Base-by-base conservation (phyloP, 1,140 invertebrate species). In the Drosophila ambigua region DNA sequence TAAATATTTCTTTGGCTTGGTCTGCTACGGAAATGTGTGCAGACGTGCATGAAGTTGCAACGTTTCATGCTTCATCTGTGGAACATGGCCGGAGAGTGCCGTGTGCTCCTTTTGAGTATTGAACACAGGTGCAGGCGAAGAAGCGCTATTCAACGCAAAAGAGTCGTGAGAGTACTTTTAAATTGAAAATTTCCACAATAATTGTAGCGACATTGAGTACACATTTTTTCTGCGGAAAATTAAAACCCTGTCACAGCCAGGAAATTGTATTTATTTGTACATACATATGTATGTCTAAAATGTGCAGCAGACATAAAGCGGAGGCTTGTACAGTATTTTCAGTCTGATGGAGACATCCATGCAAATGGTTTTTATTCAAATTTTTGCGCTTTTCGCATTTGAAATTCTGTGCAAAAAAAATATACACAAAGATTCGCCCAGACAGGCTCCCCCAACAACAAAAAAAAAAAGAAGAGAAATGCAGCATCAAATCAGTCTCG, bases 321-420 rank as follows among this genome's bases (percentile, higher is more conserved):
- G 20, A 20, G 20, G 1, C 20, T 20, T 20, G 20, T 20, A 20
- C 20, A 20, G 20, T 20, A 20, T 20, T 20, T 20, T 20, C 20
- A 20, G 20, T 20, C 20, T 20, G 20, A 20, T 20, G 20, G 20
- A 67, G 66, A 83, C 80, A 83, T 65, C 61, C 72, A 87, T 87
- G 83, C 82, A 87, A 87, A 88, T 88, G 83, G 76, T 75, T 88
- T 87, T 88, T 88, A 88, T 88, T 88, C 68, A 88, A 83, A 88
- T 88, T 82, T 72, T 55, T 39, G 48, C 43, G 31, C 31, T 35
- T 59, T 57, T 44, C 82, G 78, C 78, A 87, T 87, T 76, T 79
- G 35, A 31, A 78, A 81, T 87, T 78, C 77, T 87, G 72, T 76
- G 75, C 60, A 72, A 52, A 77, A 49, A 50, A 44, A 51, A 68